Evolutionary conservation across 1,140 invertebrate species (phyloP), one percentile per base, ranked within the genome.

Genomic region (Cyrtorhinus lividipennis): DNA sequence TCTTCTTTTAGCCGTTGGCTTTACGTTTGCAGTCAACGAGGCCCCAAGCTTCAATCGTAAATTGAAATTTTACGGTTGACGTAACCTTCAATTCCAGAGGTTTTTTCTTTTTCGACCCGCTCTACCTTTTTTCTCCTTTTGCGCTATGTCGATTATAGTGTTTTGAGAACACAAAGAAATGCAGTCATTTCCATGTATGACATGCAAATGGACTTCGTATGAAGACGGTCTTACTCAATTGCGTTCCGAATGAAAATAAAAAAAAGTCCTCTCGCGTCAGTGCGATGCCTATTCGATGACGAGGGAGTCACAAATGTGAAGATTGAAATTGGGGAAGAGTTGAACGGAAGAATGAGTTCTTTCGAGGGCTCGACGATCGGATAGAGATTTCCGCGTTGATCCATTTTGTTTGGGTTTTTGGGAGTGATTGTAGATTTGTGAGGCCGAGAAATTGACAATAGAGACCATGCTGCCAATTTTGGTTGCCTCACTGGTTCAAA

Each of bases 181-280:
- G 58, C 58, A 59, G 24, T 59, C 58, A 59, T 59, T 59, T 59
- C 24, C 24, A 59, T 59, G 58, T 59, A 59, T 59, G 58, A 59
- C 58, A 59, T 59, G 58, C 58, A 59, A 59, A 59, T 59, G 27
- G 58, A 30, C n/a, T 23, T 13, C 58, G 58, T 59, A 59, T 59
- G 58, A 59, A 59, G 24, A 59, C 24, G 24, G 24, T 18, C 20
- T 20, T 12, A 13, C 20, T 22, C 48, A 13, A 53, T 53, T 53
- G 48, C 48, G 5, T 53, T 22, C 18, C 48, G 5, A 20, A 20
- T 22, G 20, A 20, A 53, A 10, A 53, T 13, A 53, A 53, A 53
- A 22, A 53, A 20, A 22, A 22, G n/a, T n/a, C 38, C 38, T 8
- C 38, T 44, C 38, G n/a, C 38, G 38, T 10, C 8, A 44, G 8